These are phyloP conservation scores for Micromussa lordhowensis DNA, from an alignment of 92 coral and sea anemone species.

Conservation along the genomic window DNA sequence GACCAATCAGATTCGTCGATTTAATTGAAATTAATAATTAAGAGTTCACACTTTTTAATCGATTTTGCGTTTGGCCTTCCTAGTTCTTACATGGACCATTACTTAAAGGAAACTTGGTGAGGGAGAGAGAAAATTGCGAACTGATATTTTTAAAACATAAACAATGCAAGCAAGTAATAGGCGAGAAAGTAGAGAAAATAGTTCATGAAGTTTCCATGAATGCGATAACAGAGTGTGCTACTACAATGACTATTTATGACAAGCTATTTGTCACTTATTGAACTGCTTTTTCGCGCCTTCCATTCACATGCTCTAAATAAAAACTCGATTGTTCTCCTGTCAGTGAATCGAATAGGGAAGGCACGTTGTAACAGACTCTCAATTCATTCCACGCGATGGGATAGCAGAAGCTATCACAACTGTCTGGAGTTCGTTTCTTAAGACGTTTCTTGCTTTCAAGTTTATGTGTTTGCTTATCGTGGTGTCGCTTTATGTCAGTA, in stretches of 20 bases:
- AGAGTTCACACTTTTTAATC: conserved; percentile 26
- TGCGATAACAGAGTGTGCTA: background rate
- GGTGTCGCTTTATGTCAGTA: background rate
- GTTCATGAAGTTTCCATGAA: background rate
- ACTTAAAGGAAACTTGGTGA: conserved; percentile 6
- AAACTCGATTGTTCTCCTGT: background rate
- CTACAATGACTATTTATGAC: background rate
- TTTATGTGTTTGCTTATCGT: background rate
- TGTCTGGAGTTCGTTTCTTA: background rate
- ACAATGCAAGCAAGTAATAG: background rate
- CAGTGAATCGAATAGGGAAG: conserved; percentile 1
- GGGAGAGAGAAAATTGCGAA: background rate
- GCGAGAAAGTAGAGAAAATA: conserved; percentile 1
- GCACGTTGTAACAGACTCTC: conserved; percentile 10
- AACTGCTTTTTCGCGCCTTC: conserved; percentile 7
- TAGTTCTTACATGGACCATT: conserved; percentile 35
- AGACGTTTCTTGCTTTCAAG: conserved; percentile 1
- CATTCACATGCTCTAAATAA: background rate
- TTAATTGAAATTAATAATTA: conserved; percentile 23
- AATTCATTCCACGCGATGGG: background rate
- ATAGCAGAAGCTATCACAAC: background rate
- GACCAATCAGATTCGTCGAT: conserved; percentile 20
- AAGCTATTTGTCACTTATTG: background rate
- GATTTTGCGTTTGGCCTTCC: conserved; percentile 17
- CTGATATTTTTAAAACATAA: too few species aligned